Conservation (phyloP, 2,113 vertebrate genomes). For the Lamprologus lemairii region DNA sequence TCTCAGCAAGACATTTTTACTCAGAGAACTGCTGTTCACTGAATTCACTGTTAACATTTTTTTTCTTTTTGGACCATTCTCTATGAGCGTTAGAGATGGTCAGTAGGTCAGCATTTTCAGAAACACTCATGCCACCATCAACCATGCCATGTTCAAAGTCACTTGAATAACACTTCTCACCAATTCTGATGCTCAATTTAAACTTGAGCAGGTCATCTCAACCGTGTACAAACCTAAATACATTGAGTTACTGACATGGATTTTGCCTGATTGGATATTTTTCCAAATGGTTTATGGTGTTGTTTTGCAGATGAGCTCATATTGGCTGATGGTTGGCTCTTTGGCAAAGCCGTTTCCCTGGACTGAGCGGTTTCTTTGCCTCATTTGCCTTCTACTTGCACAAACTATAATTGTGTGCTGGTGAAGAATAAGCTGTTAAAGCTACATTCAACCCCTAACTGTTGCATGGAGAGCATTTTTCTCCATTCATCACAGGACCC, state of each 20-base stretch:
- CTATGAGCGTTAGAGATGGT: neutral
- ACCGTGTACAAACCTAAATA: neutral
- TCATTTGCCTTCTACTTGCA: neutral
- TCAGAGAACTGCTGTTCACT: neutral
- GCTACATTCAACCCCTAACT: neutral
- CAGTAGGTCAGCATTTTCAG: neutral
- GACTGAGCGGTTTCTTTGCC: neutral
- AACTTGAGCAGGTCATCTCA: neutral
- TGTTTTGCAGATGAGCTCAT: neutral
- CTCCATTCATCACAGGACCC: neutral
- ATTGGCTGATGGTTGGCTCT: neutral
- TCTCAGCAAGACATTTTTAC: neutral
- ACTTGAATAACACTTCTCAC: neutral
- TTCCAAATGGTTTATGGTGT: neutral
- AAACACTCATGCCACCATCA: neutral
- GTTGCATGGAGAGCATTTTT: neutral
- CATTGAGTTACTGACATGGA: neutral
- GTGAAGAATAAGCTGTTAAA: conserved; percentile 13
- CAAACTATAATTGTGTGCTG: neutral
- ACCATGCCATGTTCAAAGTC: neutral
- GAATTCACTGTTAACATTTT: neutral
- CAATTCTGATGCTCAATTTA: neutral
- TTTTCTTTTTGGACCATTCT: neutral
- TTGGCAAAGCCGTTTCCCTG: neutral
- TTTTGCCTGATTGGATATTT: neutral